Evolutionary conservation across 2,797 vertebrate species (phyloP).

Genomic region (Sus cebifrons): DNA sequence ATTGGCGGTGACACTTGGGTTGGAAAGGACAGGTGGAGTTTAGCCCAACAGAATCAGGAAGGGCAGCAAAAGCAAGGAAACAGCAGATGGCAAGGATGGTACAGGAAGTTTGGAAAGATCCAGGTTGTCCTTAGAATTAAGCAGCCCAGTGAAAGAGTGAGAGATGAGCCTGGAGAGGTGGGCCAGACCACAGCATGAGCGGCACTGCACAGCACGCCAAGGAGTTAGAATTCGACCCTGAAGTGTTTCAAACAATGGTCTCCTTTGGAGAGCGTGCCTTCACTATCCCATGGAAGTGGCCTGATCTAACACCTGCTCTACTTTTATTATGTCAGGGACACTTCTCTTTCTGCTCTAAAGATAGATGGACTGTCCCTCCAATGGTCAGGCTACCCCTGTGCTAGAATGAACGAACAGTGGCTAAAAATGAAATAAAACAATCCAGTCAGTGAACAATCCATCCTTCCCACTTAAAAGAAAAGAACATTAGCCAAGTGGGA

Average conservation of each 20-base stretch:
- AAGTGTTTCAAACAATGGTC: neutral
- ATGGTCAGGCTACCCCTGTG: neutral
- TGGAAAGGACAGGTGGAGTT: neutral
- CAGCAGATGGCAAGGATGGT: neutral
- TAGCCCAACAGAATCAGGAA: neutral
- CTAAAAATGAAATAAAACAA: constrained; percentile 2
- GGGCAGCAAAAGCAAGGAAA: neutral
- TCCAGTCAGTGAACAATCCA: neutral
- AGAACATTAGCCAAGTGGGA: neutral
- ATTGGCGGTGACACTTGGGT: neutral
- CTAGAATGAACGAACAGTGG: neutral
- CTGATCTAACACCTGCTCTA: neutral
- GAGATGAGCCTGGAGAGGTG: neutral
- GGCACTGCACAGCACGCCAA: neutral
- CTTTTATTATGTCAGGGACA: neutral
- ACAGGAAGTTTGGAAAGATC: neutral
- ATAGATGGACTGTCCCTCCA: neutral
- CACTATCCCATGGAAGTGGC: neutral
- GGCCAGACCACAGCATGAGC: neutral
- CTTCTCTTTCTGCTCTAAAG: constrained; percentile 35
- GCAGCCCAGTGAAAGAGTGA: neutral
- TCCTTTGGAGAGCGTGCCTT: neutral
- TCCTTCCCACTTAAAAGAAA: constrained; percentile 1
- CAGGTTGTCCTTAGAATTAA: neutral
- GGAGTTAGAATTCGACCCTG: constrained; percentile 13